Evolutionary conservation across 2,888 invertebrate genomes (phyloP).

Genomic region (Limnephilus lunatus): DNA sequence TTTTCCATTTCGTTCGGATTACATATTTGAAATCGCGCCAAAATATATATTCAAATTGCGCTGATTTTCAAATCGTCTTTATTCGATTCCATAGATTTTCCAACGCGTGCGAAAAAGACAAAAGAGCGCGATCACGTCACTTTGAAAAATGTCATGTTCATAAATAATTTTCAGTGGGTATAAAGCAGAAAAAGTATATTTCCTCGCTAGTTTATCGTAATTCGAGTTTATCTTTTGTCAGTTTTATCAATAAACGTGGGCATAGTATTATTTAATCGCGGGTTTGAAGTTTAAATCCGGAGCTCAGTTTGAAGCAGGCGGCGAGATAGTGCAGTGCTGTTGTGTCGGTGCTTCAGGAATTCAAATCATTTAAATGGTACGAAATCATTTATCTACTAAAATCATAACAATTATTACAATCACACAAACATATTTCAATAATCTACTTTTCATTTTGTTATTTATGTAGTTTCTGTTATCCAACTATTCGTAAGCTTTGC

Average conservation of each 20-base stretch:
- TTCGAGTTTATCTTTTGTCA: constrained; percentile 33
- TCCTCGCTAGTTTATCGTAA: background rate
- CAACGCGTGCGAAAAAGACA: constrained; percentile 34
- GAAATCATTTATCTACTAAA: background rate
- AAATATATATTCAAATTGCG: background rate
- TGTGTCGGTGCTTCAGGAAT: background rate
- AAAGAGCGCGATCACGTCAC: constrained; percentile 2
- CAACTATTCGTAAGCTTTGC: background rate
- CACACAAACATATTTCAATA: background rate
- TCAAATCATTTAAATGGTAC: constrained; percentile 8
- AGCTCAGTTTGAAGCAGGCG: background rate
- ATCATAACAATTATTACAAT: background rate
- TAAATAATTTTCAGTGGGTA: background rate
- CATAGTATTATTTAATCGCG: background rate
- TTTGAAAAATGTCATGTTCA: constrained; percentile 19
- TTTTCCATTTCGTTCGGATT: background rate
- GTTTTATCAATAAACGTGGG: constrained; percentile 40
- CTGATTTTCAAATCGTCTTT: background rate
- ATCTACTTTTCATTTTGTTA: background rate
- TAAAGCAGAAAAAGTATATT: background rate
- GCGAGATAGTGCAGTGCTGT: background rate
- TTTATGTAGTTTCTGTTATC: background rate
- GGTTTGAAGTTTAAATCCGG: background rate
- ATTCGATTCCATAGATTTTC: constrained; percentile 32
- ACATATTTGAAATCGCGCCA: constrained; percentile 36